Base-by-base conservation (phyloP, 2,113 vertebrate genomes). In the Neolamprologus caudopunctatus region DNA sequence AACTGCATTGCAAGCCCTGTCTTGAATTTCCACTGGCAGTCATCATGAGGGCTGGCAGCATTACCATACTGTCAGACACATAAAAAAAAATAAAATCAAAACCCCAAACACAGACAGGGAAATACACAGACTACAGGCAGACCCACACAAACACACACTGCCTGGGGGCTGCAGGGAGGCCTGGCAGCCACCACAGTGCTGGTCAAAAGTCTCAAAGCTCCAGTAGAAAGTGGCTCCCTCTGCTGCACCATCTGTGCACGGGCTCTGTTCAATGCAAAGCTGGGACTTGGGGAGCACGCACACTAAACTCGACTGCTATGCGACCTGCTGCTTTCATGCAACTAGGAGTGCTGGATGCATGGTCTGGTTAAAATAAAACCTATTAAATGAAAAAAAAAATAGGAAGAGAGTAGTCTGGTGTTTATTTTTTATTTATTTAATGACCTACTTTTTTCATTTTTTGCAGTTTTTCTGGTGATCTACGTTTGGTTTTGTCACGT, bases 241-340 rank as follows among this genome's bases (percentile, higher is more conserved):
- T 96, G 94, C 94, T 93, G 94, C 90, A 90, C 94, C 94, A 92
- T 93, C 94, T 94, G 95, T 85, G 93, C 93, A 93, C 83, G 75
- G 91, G 93, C 88, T 84, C 80, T 53, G 6, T 81, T 93, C 92
- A 85, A 84, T 51, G 83, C 79, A 78, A 33, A 21, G 66, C 90
- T 58, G 82, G 4, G 83, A 47, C 71, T 45, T 55, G 71, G 82
- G 54, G 82, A 73, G 83, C 80, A 86, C 19, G 53, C 88, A 89
- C 90, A 88, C 83, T 88, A 86, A 88, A 81, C 91, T 85, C 80
- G 63, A 82, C 82, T 53, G 63, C 84, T 85, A 47, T 66, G 66
- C 82, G 75, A 87, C 58, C 26, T 11, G 31, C 63, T 83, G 87
- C 55, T 68, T 86, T 47, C 40, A 61, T 37, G 73, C 19, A 85